A percentile compares a stretch with the other conserved stretches of the same genome.
Conservation (phyloP, 2,888 invertebrate species). For the Orthonevra nobilis region DNA sequence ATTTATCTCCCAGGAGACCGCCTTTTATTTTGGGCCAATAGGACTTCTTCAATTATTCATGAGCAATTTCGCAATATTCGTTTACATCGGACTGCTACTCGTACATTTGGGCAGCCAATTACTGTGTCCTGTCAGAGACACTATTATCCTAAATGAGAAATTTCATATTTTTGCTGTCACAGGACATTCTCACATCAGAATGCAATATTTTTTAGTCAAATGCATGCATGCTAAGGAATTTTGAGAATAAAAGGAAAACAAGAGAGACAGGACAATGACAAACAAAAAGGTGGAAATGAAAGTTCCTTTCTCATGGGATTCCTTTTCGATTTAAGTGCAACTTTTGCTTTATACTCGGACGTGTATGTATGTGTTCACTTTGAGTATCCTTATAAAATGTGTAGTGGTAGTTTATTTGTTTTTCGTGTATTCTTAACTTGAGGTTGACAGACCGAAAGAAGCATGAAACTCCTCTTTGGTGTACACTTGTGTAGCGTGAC, state of each 20-base stretch:
- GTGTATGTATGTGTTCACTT: not conserved
- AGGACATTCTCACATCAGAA: conserved; percentile 18
- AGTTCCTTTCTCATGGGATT: conserved; percentile 33
- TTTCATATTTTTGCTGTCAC: conserved; percentile 56
- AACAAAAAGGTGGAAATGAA: conserved; percentile 54
- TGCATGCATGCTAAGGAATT: conserved; percentile 14
- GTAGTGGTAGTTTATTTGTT: not conserved
- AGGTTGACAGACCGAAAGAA: conserved; percentile 7
- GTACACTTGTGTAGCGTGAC: conserved; percentile 18
- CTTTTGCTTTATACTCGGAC: conserved; percentile 1
- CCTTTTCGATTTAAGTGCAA: conserved; percentile 26
- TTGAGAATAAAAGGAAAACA: conserved; percentile 1
- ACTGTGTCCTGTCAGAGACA: conserved; percentile 38
- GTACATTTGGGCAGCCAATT: conserved; percentile 59
- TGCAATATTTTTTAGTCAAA: conserved; percentile 24
- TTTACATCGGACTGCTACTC: not conserved
- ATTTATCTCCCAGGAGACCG: conserved; percentile 20
- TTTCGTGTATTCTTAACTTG: not conserved
- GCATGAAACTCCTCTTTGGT: conserved; percentile 5
- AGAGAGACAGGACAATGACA: not conserved
- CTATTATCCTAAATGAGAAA: conserved; percentile 42
- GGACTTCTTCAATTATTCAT: conserved; percentile 67
- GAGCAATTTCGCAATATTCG: conserved; percentile 22
- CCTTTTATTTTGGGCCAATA: not conserved
- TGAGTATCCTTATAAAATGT: conserved; percentile 47